These are phyloP conservation scores for Rhegmatorhina hoffmannsi DNA, from an alignment of 2,113 vertebrate genomes.

Conservation along the genomic window DNA sequence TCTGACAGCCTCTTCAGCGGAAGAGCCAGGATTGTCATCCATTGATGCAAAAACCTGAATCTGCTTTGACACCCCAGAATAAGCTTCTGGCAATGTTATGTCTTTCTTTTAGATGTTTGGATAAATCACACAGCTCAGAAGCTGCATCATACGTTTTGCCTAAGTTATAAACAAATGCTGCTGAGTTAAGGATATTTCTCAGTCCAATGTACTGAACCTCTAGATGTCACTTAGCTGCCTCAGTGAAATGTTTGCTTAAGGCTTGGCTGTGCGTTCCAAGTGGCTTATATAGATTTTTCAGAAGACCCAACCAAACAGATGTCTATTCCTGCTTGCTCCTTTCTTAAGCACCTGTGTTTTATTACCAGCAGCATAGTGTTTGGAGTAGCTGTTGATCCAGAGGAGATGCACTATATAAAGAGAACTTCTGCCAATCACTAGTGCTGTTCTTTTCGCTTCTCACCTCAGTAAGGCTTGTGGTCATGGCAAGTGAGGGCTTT, in stretches of 20 bases:
- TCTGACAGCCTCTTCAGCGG: constrained; percentile 72
- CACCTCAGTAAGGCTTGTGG: neutral
- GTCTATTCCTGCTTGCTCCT: neutral
- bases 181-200: constrained; percentile 67
- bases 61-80: constrained; percentile 74
- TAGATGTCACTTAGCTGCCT: constrained; percentile 43
- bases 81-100: constrained; percentile 76
- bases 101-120: constrained; percentile 77
- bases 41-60: constrained; percentile 72
- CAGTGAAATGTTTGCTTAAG: constrained; percentile 56
- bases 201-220: constrained; percentile 45
- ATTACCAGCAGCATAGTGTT: neutral
- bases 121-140: constrained; percentile 67
- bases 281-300: constrained; percentile 17
- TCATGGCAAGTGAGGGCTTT: neutral
- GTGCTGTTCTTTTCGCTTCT: neutral
- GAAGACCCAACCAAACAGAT: constrained; percentile 36
- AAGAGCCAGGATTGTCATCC: constrained; percentile 73
- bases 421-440: neutral
- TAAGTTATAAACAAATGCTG: constrained; percentile 73
- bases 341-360: neutral
- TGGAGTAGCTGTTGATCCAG: neutral
- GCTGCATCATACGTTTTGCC: constrained; percentile 59
- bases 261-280: constrained; percentile 19
- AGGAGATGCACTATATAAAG: neutral